Evolutionary conservation across 23 tunicate genomes (phyloP).

Genomic region (Trididemnum clinides): DNA sequence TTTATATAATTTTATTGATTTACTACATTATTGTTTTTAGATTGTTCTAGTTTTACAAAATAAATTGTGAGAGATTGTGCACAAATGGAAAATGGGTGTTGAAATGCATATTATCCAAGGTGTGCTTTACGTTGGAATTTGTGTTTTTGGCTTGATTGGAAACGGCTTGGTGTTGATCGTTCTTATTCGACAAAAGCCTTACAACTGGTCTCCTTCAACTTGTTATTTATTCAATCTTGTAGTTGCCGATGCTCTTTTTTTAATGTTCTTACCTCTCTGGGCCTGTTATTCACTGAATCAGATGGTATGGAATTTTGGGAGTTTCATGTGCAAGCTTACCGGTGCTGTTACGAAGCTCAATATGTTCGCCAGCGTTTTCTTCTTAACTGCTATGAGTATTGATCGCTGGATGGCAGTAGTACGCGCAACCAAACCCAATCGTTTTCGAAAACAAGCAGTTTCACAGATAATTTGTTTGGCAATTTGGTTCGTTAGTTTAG

Average conservation of each 20-base stretch:
- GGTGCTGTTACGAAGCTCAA: constrained; percentile 50
- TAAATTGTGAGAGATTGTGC: too few relatives aligned
- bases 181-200: constrained; percentile 31
- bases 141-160: constrained; percentile 58
- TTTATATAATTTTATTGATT: too few relatives aligned
- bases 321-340: constrained; percentile 53
- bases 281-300: constrained; percentile 51
- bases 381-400: constrained; percentile 75
- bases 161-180: constrained; percentile 65
- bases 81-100: not conserved
- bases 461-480: constrained; percentile 42
- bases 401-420: constrained; percentile 87
- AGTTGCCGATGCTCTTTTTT: constrained; percentile 65
- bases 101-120: constrained; percentile 6
- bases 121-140: constrained; percentile 30
- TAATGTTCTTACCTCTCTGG: constrained; percentile 63
- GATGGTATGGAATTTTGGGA: constrained; percentile 66
- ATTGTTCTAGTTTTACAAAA: too few relatives aligned
- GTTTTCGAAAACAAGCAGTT: constrained; percentile 10
- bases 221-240: constrained; percentile 79
- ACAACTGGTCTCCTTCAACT: constrained; percentile 57
- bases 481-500: constrained; percentile 52
- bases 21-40: too few relatives aligned
- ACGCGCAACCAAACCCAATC: constrained; percentile 53
- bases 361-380: constrained; percentile 83